Evolutionary conservation across 2,113 vertebrate species (phyloP), one percentile per base, ranked within the genome.

Genomic region (Microtus pennsylvanicus): DNA sequence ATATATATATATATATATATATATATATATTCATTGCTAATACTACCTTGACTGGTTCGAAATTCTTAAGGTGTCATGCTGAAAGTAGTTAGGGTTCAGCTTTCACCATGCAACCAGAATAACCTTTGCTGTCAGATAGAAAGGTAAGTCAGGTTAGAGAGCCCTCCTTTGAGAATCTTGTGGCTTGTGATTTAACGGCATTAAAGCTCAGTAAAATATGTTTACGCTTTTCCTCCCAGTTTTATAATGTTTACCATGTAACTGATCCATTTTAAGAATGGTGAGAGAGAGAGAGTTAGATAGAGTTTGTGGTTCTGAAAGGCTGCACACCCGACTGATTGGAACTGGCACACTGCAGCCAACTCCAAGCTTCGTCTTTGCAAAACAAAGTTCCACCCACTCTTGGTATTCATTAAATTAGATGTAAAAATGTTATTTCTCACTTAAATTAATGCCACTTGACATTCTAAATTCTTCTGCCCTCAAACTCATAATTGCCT

Each of bases 391-490:
- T 90, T 89, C 8, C 90, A 1, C 1, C 30, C 89, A 38, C 26
- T 65, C 74, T 91, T 92, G 47, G 42, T 72, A 85, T 91, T 95
- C 97, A 89, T 97, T 93, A 94, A 90, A 96, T 94, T 72, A 97
- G 83, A n/a, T 82, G 8, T 86, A 94, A 85, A 81, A 24, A 95
- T 92, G 26, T 94, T 96, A 90, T 87, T 93, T n/a, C 45, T 95
- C 78, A 94, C 75, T 91, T 94, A 96, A 94, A 93, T 97, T 93
- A 95, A 96, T 97, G 87, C 50, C 69, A 91, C 83, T 97, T 96
- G 93, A 97, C 87, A 89, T 86, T 91, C 87, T 85, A 63, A 95
- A 96, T 97, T 92, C 69, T 86, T 75, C 74, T 96, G 38, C 38
- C 70, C 87, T 95, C 91, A 77, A 67, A 96, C 75, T 94, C 17